Conservation (phyloP, 1,140 invertebrate species). For the Bradysia coprophila region DNA sequence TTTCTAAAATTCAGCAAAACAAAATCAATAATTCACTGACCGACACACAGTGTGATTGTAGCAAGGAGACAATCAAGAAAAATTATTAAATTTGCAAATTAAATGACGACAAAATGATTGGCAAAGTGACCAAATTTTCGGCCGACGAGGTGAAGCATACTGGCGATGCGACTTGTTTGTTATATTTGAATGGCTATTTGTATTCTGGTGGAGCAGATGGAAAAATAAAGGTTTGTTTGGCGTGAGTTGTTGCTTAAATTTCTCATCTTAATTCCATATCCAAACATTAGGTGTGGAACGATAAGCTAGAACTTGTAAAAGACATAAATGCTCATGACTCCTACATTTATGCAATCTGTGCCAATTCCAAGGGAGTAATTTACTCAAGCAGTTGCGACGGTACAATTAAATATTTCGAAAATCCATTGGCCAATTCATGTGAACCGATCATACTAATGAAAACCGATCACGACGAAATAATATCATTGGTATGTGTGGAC, state of each 20-base stretch:
- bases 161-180: conserved; percentile 16
- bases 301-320: conserved; percentile 10
- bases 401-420: conserved; percentile 14
- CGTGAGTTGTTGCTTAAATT: too few relatives aligned
- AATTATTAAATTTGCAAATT: too few relatives aligned
- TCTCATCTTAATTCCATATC: too few relatives aligned
- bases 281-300: conserved; percentile 12
- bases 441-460: conserved; percentile 12
- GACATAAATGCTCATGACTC: conserved; percentile 15
- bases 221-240: conserved; percentile 23
- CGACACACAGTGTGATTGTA: too few relatives aligned
- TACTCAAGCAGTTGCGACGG: conserved; percentile 22
- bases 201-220: conserved; percentile 23
- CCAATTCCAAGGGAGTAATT: conserved; percentile 16
- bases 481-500: conserved; percentile 16
- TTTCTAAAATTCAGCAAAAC: neutral
- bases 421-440: conserved; percentile 11
- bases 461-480: conserved; percentile 16
- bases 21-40: too few relatives aligned
- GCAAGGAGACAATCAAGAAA: neutral
- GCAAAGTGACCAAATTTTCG: conserved; percentile 1
- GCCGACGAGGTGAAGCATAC: conserved; percentile 10
- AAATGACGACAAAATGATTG: conserved; percentile 2
- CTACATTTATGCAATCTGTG: conserved; percentile 18
- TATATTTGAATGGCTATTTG: conserved; percentile 13